Evolutionary conservation across 2,113 vertebrate species (phyloP).

Genomic region (Heterotis niloticus): DNA sequence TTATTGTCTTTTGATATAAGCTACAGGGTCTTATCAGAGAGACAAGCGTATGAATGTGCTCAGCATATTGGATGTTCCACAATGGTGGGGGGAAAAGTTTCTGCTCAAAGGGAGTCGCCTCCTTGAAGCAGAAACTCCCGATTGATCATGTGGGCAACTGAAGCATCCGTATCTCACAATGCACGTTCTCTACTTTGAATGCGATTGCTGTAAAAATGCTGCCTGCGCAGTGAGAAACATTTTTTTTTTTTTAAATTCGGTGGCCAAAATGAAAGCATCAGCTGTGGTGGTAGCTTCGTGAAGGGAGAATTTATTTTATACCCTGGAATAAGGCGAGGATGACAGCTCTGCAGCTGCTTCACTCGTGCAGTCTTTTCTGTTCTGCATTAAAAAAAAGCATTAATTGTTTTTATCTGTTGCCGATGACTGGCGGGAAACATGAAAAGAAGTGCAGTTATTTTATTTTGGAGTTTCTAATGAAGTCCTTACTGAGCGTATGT

Average conservation of each 20-base stretch:
- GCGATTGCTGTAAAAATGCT: background rate
- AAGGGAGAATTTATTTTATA: too few species aligned
- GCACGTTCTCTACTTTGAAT: background rate
- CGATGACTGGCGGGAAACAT: background rate
- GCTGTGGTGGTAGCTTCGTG: too few species aligned
- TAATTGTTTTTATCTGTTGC: conserved; percentile 9
- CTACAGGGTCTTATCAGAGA: too few species aligned
- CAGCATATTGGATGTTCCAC: too few species aligned
- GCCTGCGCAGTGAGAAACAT: background rate
- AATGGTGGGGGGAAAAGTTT: too few species aligned
- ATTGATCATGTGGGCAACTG: too few species aligned
- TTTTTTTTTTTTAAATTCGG: too few species aligned
- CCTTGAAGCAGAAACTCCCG: too few species aligned
- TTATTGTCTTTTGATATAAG: too few species aligned
- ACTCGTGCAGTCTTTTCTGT: background rate
- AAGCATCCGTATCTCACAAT: background rate
- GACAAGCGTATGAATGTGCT: too few species aligned
- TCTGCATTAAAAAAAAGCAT: conserved; percentile 1
- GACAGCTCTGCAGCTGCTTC: background rate
- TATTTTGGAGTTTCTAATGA: conserved; percentile 3
- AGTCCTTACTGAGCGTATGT: background rate
- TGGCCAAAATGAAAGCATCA: too few species aligned
- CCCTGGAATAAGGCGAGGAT: background rate
- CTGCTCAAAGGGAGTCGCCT: too few species aligned
- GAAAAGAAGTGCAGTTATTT: conserved; percentile 3